A percentile compares a stretch with the other conserved stretches of the same genome.
Evolutionary conservation across 2,113 vertebrate species (phyloP).

Genomic region (Percopsis transmontana): DNA sequence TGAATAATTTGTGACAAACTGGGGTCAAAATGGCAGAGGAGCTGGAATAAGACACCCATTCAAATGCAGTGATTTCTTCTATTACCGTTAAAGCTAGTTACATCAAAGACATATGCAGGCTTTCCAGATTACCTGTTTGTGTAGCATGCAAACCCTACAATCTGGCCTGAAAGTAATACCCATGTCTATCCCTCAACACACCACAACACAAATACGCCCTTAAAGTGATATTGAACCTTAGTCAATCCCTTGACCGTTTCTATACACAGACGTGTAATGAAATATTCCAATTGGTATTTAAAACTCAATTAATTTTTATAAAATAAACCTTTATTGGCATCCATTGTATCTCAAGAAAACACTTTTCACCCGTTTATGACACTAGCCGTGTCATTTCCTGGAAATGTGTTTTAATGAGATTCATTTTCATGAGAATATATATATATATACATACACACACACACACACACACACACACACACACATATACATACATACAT

Average conservation of each 20-base stretch:
- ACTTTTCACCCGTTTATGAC: too few species aligned
- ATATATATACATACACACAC: background rate
- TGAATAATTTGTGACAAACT: slow-evolving; percentile 42
- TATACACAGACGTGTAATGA: too few species aligned
- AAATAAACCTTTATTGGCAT: too few species aligned
- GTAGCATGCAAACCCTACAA: slow-evolving; percentile 12
- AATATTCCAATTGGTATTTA: too few species aligned
- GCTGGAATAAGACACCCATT: slow-evolving; percentile 54
- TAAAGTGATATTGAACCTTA: too few species aligned
- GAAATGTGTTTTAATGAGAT: too few species aligned
- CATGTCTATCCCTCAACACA: background rate
- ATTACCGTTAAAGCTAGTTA: slow-evolving; percentile 41
- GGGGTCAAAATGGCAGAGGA: slow-evolving; percentile 49
- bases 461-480: background rate
- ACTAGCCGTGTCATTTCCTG: too few species aligned
- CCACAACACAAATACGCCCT: background rate
- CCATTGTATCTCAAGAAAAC: too few species aligned
- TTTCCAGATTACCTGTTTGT: slow-evolving; percentile 7
- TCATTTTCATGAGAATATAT: background rate
- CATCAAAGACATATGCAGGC: background rate
- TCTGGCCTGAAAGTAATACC: slow-evolving; percentile 17
- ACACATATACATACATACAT: background rate
- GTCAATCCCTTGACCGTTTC: too few species aligned
- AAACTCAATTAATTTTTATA: too few species aligned
- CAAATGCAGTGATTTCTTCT: slow-evolving; percentile 39